Conservation (phyloP, 2,113 vertebrate genomes). For the Prietella phreatophila region DNA sequence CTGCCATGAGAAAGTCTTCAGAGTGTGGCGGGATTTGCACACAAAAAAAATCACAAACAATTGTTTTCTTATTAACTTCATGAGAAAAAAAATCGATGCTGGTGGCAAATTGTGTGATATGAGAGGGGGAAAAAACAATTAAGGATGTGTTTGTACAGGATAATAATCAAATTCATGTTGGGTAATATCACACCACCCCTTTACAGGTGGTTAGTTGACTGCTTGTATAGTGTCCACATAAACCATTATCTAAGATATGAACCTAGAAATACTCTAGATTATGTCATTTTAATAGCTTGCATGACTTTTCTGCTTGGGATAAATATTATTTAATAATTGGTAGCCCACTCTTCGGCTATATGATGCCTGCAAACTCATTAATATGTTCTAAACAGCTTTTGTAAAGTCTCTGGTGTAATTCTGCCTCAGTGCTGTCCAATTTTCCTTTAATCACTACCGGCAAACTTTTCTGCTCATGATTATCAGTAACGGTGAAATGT, state of each 20-base stretch:
- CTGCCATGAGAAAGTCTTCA: background rate
- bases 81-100: background rate
- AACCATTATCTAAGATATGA: background rate
- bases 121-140: background rate
- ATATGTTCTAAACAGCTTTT: background rate
- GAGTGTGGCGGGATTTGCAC: too few relatives aligned
- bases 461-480: background rate
- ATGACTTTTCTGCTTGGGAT: background rate
- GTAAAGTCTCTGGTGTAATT: background rate
- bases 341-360: background rate
- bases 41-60: too few relatives aligned
- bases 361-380: background rate
- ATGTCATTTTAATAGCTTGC: background rate
- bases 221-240: background rate
- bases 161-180: background rate
- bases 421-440: constrained; percentile 12
- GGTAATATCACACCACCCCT: background rate
- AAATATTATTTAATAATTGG: background rate
- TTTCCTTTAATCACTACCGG: background rate
- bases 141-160: background rate
- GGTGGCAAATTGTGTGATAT: background rate
- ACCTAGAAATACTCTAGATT: background rate
- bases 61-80: background rate
- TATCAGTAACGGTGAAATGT: background rate
- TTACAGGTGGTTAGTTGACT: background rate